Base-by-base conservation (phyloP, 2,113 vertebrate genomes). In the Silurus meridionalis region DNA sequence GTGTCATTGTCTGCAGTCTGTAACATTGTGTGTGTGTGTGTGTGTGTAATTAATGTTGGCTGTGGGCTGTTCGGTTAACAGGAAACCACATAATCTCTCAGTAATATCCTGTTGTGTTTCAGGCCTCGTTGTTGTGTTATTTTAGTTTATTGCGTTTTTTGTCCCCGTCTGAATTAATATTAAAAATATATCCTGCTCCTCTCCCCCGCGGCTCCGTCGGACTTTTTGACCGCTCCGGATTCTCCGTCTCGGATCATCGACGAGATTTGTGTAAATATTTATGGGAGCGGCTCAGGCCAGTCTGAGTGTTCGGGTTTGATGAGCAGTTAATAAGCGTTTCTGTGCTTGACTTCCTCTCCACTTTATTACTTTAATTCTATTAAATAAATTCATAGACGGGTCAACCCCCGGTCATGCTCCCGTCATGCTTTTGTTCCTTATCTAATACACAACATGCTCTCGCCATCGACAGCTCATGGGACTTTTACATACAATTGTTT, bases 21-120 rank as follows among this genome's bases (percentile, higher is more conserved):
- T 80, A 21, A 46, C 58, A 46, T 1, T 0, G 37, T 10, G 78
- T 80, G 78, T 46, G 57, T 23, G 75, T 78, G 55, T 57, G 55
- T 57, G 64, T 87, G 61, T 85, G 87, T 92, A 93, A 94, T 94
- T 94, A 94, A 92, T 90, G 75, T 17, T 2, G 5, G 87, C 92
- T 91, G 77, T 0, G 52, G 92, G 91, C 91, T 91, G 89, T 92
- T 93, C 89, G 91, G 92, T 94, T 91, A 95, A 93, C 95, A 95
- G 97, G 97, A 98, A 98, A 96, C 96, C 92, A 94, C 95, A 94
- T 98, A 97, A 98, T 98, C 98, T 97, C 94, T 90, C 91, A 92
- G 96, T 97, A 98, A 99, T 99, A 98, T 99, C 97, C 97, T 97
- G 98, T 98, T 98, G 96, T 97, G 96, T 96, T 97, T 97, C 96